Base-by-base conservation (phyloP, 2,888 invertebrate genomes). In the Agrotis exclamationis region DNA sequence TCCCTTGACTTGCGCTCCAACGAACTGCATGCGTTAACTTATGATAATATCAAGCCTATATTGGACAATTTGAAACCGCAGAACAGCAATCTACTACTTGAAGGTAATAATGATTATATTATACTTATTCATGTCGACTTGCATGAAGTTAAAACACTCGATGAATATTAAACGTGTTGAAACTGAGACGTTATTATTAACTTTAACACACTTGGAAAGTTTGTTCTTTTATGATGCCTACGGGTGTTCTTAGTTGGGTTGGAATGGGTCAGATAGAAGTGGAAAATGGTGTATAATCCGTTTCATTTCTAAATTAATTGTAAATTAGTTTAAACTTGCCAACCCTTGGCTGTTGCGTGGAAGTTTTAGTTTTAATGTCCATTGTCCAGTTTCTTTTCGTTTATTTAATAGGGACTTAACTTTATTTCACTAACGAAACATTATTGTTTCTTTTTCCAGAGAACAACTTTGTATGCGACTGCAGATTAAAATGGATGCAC, bases 381-480 rank as follows among this genome's bases (percentile, higher is more conserved):
- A 60, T 45, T 80, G 68, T 65, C 76, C 59, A 16, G 50, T 65
- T 14, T 56, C 51, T 66, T 72, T 60, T 53, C 18, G 18, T 33
- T 7, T 51, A 22, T 51, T 44, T 60, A 45, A 33, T 50, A 56
- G 9, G 24, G 60, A 18, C 1, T 54, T 7, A 65, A 67, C 28
- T 58, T 53, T 58, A 22, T 51, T 45, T 33, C 47, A 13, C 57
- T 64, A 68, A 75, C 22, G 13, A 28, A 63, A 58, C 9, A 68
- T 62, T 60, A 70, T 67, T 74, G 63, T 78, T 75, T 68, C 14
- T 45, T 77, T 90, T 96, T 96, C 63, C 97, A 98, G 98, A 97
- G 87, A 98, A 98, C 95, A 97, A 97, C 91, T 97, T 98, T 93
- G 97, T 97, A 85, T 98, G 98, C 94, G 98, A 98, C 96, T 98